Percentiles rank a stretch among this genome's conserved stretches.
phyloP scores from a whole-genome alignment of 1,140 invertebrate species.

The Drosophila pectinifera region DNA sequence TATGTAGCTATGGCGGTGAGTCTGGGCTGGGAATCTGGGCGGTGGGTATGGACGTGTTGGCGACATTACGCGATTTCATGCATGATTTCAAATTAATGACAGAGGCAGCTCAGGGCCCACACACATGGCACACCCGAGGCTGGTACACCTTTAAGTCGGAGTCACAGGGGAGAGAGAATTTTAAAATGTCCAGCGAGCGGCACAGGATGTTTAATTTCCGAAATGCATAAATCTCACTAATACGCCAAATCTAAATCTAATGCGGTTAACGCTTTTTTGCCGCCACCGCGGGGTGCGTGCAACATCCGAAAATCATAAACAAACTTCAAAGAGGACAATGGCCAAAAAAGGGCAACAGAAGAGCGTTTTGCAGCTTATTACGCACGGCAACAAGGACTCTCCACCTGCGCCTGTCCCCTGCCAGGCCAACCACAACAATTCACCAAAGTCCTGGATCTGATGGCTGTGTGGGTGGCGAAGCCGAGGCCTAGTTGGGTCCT shows the following conservation, averaged over 20 bases:
- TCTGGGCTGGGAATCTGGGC: constrained; percentile 44
- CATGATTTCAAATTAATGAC: constrained; percentile 83
- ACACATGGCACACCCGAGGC: background rate
- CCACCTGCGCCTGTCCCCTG: constrained; percentile 1
- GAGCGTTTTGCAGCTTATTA: constrained; percentile 71
- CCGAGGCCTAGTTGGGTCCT: constrained; percentile 24
- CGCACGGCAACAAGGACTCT: constrained; percentile 42
- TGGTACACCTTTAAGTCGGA: constrained; percentile 22
- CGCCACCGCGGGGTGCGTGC: constrained; percentile 18
- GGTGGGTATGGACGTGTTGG: constrained; percentile 62
- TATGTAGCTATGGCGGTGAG: constrained; percentile 43
- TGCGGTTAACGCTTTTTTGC: constrained; percentile 31
- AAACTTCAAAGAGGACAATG: constrained; percentile 80
- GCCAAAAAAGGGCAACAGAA: constrained; percentile 29
- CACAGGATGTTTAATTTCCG: constrained; percentile 84
- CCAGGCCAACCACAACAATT: constrained; percentile 71
- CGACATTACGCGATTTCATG: constrained; percentile 82
- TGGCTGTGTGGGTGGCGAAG: constrained; percentile 18
- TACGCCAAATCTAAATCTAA: constrained; percentile 73
- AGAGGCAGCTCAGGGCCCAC: constrained; percentile 20
- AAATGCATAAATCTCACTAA: constrained; percentile 84
- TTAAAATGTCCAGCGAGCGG: constrained; percentile 40
- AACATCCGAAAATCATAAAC: constrained; percentile 85
- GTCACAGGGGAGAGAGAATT: constrained; percentile 10
- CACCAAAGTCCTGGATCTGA: constrained; percentile 46